Percentiles rank a stretch among this genome's conserved stretches.
Evolutionary conservation across 2,797 vertebrate genomes (phyloP).

Genomic region (Kryptopterus vitreolus): DNA sequence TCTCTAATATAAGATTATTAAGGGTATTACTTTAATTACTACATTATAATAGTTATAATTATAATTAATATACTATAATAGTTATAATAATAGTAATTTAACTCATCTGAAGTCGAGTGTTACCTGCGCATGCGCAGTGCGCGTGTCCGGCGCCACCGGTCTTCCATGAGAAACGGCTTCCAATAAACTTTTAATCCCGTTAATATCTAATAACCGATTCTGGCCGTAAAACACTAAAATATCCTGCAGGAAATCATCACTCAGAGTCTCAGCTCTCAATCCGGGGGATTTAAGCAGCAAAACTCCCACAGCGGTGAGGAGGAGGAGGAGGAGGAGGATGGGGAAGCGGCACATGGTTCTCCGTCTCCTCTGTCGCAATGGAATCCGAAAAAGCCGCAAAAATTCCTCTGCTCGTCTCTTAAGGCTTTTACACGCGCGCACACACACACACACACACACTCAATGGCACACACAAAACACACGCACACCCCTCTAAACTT

Average conservation of each 20-base stretch:
- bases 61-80: not conserved
- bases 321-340: not conserved
- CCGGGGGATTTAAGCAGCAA: not conserved
- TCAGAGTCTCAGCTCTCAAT: constrained; percentile 2
- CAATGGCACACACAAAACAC: not conserved
- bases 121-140: constrained; percentile 31
- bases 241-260: constrained; percentile 44
- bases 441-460: not conserved
- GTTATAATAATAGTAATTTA: not conserved
- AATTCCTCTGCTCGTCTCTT: not conserved
- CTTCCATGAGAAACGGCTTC: constrained; percentile 16
- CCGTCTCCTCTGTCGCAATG: not conserved
- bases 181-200: constrained; percentile 42
- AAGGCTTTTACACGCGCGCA: not conserved
- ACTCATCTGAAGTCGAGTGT: too few relatives aligned
- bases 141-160: not conserved
- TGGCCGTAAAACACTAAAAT: constrained; percentile 46
- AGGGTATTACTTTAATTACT: not conserved
- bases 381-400: not conserved
- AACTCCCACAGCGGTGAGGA: not conserved
- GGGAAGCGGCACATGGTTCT: not conserved
- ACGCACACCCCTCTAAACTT: not conserved
- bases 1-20: not conserved
- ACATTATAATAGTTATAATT: not conserved
- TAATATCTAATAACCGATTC: constrained; percentile 45